Evolutionary conservation across 2,797 vertebrate species (phyloP).

Genomic region (Molossus alvarezi): DNA sequence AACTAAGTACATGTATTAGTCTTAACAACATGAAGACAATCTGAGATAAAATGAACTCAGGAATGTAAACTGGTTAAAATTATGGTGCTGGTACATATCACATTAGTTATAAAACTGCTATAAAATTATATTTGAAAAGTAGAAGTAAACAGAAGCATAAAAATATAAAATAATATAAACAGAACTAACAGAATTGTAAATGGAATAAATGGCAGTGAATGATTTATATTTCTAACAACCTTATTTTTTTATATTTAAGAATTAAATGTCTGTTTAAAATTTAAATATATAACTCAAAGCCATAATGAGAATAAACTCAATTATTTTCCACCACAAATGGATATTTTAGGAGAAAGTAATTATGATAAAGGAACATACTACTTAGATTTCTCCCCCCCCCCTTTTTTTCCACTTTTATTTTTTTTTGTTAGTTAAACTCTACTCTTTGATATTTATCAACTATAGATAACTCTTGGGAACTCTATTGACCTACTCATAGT

Average conservation of each 20-base stretch:
- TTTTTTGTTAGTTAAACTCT: conserved; percentile 11
- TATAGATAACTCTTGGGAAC: background rate
- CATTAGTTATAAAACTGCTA: background rate
- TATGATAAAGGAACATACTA: background rate
- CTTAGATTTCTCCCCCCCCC: background rate
- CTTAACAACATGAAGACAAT: background rate
- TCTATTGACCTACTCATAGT: background rate
- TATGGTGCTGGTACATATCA: background rate
- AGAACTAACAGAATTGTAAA: background rate
- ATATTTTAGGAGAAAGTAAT: background rate
- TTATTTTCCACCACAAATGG: background rate
- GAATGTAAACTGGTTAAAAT: background rate
- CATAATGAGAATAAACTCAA: background rate
- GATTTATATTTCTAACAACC: background rate
- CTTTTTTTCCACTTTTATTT: background rate
- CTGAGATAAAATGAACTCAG: background rate
- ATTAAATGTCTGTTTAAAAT: background rate
- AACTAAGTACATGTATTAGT: background rate
- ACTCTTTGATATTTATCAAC: background rate
- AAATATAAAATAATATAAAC: background rate
- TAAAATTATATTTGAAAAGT: background rate
- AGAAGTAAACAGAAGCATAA: background rate
- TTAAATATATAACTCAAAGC: background rate
- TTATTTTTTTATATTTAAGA: background rate
- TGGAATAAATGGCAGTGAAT: background rate